Base-by-base conservation (phyloP, 2,113 vertebrate genomes). In the Furnarius figulus region DNA sequence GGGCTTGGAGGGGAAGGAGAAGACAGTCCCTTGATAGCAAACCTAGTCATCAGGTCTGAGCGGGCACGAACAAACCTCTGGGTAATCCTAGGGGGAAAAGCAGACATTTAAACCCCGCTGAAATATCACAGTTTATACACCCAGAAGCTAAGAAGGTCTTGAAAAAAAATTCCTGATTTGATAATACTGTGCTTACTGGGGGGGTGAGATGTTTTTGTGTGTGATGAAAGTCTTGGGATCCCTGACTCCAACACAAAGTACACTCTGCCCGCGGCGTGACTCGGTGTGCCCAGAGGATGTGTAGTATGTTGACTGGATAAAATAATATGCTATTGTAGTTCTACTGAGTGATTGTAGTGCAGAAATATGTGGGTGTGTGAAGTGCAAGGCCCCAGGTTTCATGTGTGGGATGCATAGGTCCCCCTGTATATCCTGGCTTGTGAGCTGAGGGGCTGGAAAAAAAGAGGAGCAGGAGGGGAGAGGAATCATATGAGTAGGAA, bases 281-380 rank as follows among this genome's bases (percentile, higher is more conserved):
- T 88, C 8, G 4, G 6, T 52, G 58, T 46, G 68, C 44, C 53
- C 81, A 31, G 31, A 71, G 77, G 73, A 87, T 44, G 52, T 30
- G 63, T 70, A 73, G 39, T 50, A 19, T 7, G 55, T 59, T 67
- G 87, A 8, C 75, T 71, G 93, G 87, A 61, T 95, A 80, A 96
- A 97, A 97, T 85, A 93, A 94, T 95, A 53, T 2, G 21, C 84
- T 94, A 90, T 84, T 92, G 92, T 94, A 93, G 94, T 90, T 97
- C 84, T 91, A 78, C 89, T 59, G n/a, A 80, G 66, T 78, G 50
- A 67, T 73, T 96, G 73, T 73, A 61, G 66, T 28, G 78, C 91
- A 94, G 80, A 96, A 97, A 96, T 95, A 96, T 71, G 93, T n/a
- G 89, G 2, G 33, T 28, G 39, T 18, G 42, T 85, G 95, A 96